Evolutionary conservation across 2,888 invertebrate species (phyloP), one percentile per base, ranked within the genome.

Genomic region (Phania funesta): DNA sequence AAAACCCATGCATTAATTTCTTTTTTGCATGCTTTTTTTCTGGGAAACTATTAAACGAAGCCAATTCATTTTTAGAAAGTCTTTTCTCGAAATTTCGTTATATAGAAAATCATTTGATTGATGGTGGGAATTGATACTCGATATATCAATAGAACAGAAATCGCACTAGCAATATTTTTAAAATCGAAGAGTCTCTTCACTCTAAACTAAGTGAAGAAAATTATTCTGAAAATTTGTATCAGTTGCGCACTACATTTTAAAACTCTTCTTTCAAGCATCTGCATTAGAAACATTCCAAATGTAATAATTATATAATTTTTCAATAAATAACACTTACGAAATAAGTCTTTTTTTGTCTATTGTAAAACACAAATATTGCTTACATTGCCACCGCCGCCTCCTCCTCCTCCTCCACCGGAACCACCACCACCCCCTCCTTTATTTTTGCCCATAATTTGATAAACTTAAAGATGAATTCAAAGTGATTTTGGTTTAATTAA

Each of bases 351-450:
- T 48, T 65, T 54, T 50, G 29, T 56, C 58, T 73, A 76, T 87
- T 89, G 89, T 87, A 89, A 87, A 89, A 89, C 87, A 89, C 88
- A 89, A 86, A 88, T 87, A 86, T 88, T 89, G 87, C 89, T 89
- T 89, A 89, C 89, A 89, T 89, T 89, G 73, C 86, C 88, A 77
- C 89, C 89, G 5, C 87, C 87, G 1, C 89, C 88, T 3, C 87
- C 86, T 6, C 85, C 86, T 4, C 84, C 84, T 0, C 87, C 86
- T 0, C 85, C 86, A 0, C 85, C 85, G 0, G 86, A 86, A 0
- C 86, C 85, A 0, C 85, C 85, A 0, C 85, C 87, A 1, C 86
- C 86, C 0, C 87, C 86, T 8, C 86, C 87, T 84, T 90, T 90
- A 83, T 90, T 90, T 87, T 90, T 90, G 16, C 89, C 89, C 90